Conservation (phyloP, 1,140 invertebrate species). For the Cheumatopsyche charites region DNA sequence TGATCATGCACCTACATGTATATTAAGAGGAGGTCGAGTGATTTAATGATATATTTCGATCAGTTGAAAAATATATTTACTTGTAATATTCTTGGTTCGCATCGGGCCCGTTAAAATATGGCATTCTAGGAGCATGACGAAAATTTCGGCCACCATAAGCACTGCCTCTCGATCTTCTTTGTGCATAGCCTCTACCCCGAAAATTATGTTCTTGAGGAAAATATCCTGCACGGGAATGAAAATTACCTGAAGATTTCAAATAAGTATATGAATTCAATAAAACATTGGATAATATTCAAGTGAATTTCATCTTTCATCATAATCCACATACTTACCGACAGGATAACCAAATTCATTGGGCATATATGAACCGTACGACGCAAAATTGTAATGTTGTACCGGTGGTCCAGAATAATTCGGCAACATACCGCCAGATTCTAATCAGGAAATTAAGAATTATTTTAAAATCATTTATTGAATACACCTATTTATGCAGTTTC, state of each 20-base stretch:
- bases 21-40: too few species aligned
- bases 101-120: constrained; percentile 57
- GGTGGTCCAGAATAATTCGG: constrained; percentile 48
- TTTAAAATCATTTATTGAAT: constrained; percentile 38
- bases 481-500: not conserved
- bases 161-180: constrained; percentile 18
- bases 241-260: constrained; percentile 21
- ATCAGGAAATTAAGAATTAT: constrained; percentile 45
- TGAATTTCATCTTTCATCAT: not conserved
- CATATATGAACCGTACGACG: constrained; percentile 48
- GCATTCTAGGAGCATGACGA: constrained; percentile 49
- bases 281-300: constrained; percentile 23
- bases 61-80: too few species aligned
- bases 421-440: constrained; percentile 48
- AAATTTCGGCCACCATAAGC: constrained; percentile 10
- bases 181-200: constrained; percentile 35
- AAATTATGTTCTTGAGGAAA: constrained; percentile 48
- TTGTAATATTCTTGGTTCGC: constrained; percentile 56
- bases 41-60: too few species aligned
- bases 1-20: too few species aligned
- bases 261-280: constrained; percentile 19
- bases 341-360: constrained; percentile 52
- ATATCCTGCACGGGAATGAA: constrained; percentile 46
- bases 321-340: constrained; percentile 56
- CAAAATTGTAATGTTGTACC: constrained; percentile 52